Base-by-base conservation (phyloP, 2,113 vertebrate species). In the Taxidea taxus region DNA sequence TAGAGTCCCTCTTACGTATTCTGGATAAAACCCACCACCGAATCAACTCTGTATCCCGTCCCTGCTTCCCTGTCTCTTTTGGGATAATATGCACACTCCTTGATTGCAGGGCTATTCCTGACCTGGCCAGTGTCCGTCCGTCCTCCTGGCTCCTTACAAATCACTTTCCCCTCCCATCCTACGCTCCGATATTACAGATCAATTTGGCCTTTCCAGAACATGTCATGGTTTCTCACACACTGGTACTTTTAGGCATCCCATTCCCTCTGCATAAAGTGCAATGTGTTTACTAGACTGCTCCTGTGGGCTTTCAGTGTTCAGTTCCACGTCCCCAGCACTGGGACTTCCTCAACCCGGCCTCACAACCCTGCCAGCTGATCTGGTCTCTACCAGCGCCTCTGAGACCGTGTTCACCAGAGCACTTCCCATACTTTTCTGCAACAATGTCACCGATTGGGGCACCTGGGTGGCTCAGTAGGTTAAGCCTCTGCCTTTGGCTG, bases 81-180 rank as follows among this genome's bases (percentile, higher is more conserved):
- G 31, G 3, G 10, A 39, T 70, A n/a, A 58, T 1, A 34, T 7
- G 10, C 54, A 27, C 62, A 42, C 27, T 42, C 15, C 34, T 49
- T 14, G 23, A n/a, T 34, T 25, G 6, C n/a, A 51, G 8, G 23
- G 34, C 31, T 74, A 27, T 49, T 42, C 39, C 56, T 14, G 11
- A 64, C 25, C 16, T 27, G 25, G 37, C 31, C 42, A 3, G 2
- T 18, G 16, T 39, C 44, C 7, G 1, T n/a, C n/a, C n/a, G 0
- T 49, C 54, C 7, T 29, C 31, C 6, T 21, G 20, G 5, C 4
- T 60, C 20, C 8, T 20, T 68, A 14, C n/a, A 60, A 29, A 47
- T 58, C 39, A 29, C 29, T 12, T 14, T 34, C n/a, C 51, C 25
- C 68, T 94, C 54, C 12, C 13, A 21, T 27, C 18, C 37, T 25